These are phyloP conservation scores for Hycleus phaleratus DNA, from an alignment of 1,140 invertebrate species.

Conservation along the genomic window DNA sequence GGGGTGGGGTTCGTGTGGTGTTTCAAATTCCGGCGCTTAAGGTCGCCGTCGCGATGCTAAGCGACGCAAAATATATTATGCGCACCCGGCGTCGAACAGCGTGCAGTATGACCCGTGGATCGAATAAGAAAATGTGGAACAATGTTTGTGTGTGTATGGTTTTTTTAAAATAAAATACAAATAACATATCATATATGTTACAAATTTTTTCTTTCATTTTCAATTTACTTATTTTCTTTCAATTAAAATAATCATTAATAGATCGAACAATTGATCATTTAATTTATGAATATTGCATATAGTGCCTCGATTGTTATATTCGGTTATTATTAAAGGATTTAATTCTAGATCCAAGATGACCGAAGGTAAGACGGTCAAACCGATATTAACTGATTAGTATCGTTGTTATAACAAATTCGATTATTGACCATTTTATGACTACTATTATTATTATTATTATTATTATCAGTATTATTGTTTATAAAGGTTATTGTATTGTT, in stretches of 20 bases:
- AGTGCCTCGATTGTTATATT: not conserved
- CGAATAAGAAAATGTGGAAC: slow-evolving; percentile 12
- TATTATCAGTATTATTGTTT: too few species aligned
- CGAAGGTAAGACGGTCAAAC: too few species aligned
- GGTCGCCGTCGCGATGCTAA: slow-evolving; percentile 9
- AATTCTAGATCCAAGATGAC: slow-evolving; percentile 9
- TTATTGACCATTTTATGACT: too few species aligned
- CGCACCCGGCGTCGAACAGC: slow-evolving; percentile 18
- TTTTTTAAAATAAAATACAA: slow-evolving; percentile 4
- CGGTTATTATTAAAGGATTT: slow-evolving; percentile 6
- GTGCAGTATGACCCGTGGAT: slow-evolving; percentile 23
- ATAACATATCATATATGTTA: slow-evolving; percentile 16
- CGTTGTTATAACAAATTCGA: too few species aligned
- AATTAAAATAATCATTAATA: too few species aligned
- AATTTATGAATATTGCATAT: slow-evolving; percentile 1
- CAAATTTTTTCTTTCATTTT: too few species aligned
- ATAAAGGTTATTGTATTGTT: too few species aligned
- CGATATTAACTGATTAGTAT: too few species aligned
- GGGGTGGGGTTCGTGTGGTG: too few species aligned
- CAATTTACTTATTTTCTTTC: too few species aligned
- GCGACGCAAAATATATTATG: slow-evolving; percentile 12
- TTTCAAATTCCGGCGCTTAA: too few species aligned
- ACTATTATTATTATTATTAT: too few species aligned
- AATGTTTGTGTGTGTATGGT: slow-evolving; percentile 4
- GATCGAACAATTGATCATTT: not conserved